These are phyloP conservation scores for Theristicus caerulescens DNA, from an alignment of 2,113 vertebrate species.

Conservation along the genomic window DNA sequence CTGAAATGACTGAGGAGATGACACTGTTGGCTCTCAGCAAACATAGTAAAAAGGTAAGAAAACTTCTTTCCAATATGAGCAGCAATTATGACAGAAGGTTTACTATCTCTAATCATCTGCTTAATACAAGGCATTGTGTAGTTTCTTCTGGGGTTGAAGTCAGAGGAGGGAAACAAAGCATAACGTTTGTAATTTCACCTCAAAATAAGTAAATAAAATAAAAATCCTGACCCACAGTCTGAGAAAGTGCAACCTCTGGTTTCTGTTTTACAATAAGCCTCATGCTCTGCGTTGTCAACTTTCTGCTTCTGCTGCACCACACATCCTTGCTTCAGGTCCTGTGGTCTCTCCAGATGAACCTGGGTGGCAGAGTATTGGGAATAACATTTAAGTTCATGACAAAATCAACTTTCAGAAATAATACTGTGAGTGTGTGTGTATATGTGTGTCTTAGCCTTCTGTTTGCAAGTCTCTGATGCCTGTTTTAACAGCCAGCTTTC, in stretches of 20 bases:
- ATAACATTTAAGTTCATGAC: not conserved
- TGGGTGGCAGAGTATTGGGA: not conserved
- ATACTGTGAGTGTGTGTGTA: not conserved
- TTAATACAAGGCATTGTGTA: slow-evolving; percentile 34
- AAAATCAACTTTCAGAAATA: slow-evolving; percentile 30
- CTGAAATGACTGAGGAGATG: slow-evolving; percentile 72
- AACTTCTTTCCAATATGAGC: slow-evolving; percentile 57
- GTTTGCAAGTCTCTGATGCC: slow-evolving; percentile 23
- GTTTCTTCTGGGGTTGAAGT: not conserved
- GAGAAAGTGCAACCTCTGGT: not conserved
- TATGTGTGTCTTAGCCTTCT: not conserved
- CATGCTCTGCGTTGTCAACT: not conserved
- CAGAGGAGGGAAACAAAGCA: not conserved
- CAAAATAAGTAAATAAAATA: slow-evolving; percentile 8
- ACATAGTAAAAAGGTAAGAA: slow-evolving; percentile 70
- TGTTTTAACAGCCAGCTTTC: slow-evolving; percentile 21
- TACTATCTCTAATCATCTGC: slow-evolving; percentile 41
- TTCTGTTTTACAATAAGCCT: not conserved
- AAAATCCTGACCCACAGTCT: not conserved
- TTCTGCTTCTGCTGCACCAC: not conserved
- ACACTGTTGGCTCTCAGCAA: slow-evolving; percentile 66
- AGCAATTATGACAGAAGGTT: slow-evolving; percentile 44
- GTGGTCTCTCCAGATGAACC: not conserved
- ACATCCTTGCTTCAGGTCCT: not conserved
- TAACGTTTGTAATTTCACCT: slow-evolving; percentile 13